phyloP scores from a whole-genome alignment of 2,113 vertebrate species.

The Psammodynastes pulverulentus region DNA sequence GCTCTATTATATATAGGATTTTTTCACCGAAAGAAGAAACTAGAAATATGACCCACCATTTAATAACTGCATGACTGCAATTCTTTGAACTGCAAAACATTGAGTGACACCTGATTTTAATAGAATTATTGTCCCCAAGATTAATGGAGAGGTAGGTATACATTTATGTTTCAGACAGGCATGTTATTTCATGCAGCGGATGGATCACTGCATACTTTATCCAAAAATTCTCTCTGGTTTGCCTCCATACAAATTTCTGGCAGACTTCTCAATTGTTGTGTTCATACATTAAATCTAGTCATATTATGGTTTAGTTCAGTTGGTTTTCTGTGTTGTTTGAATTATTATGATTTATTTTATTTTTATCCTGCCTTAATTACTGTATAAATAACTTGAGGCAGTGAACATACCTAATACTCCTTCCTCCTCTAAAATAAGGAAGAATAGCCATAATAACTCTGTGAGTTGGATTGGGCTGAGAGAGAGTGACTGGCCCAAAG shows the following conservation, averaged over 20 bases:
- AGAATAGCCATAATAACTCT: neutral
- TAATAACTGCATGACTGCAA: neutral
- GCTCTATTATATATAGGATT: neutral
- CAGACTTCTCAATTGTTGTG: neutral
- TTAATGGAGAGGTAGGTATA: neutral
- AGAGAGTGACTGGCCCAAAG: neutral
- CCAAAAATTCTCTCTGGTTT: neutral
- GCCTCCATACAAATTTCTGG: neutral
- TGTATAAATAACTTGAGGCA: neutral
- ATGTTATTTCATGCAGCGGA: neutral
- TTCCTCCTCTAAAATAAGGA: neutral
- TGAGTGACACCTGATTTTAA: neutral
- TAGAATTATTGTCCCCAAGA: neutral
- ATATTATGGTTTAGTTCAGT: neutral
- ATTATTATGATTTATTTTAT: neutral
- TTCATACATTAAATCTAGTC: neutral
- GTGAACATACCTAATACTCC: neutral
- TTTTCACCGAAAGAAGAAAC: neutral
- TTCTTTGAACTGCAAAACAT: neutral
- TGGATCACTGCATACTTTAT: neutral
- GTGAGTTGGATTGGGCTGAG: neutral
- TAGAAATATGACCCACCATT: neutral
- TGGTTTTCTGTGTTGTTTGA: neutral
- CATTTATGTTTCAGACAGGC: neutral
- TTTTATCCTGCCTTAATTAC: neutral